Base-by-base conservation (phyloP, 1,140 invertebrate genomes). In the Lithobius niger region DNA sequence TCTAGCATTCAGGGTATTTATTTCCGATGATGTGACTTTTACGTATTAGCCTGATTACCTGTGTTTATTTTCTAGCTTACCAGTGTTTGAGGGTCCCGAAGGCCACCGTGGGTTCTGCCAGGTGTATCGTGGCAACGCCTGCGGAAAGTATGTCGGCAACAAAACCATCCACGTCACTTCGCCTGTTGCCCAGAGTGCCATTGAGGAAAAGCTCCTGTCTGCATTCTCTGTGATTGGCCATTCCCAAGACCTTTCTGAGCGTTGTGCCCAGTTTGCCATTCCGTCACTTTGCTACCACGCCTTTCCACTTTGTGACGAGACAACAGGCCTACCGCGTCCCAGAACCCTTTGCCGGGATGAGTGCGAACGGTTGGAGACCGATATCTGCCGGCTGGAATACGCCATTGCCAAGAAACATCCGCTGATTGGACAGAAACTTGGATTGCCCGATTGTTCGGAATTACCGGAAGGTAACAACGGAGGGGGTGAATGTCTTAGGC, bases 341-440 rank as follows among this genome's bases (percentile, higher is more conserved):
- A 75, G 82, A 59, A 71, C 85, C 60, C 84, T 97, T 42, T 97
- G 93, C 69, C 80, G 86, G 52, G 82, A 91, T 62, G 81, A 80
- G 57, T 95, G 90, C 71, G 83, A 92, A 66, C 75, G 89, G 48
- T 68, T 97, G 28, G 89, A 95, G 68, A 86, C 86, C 66, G 87
- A 93, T 62, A 73, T 96, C 0, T 97, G 94, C 67, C 80, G 83
- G 63, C 83, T 82, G 56, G 93, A 97, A 66, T 96, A 96, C 71
- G 84, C 87, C 0, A 86, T 95, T 58, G 93, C 90, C 0, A 93
- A 94, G 64, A 76, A 84, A 56, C 91, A 97, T 75, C 87, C 86
- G 1, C 76, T 91, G n/a, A 89, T 97, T 62, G 86, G 74, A 15
- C 70, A 78, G 63, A 79, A 84, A 59, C 69, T 93, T 42, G 81